Base-by-base conservation (phyloP, 2,888 invertebrate genomes). In the Venusia cambrica region DNA sequence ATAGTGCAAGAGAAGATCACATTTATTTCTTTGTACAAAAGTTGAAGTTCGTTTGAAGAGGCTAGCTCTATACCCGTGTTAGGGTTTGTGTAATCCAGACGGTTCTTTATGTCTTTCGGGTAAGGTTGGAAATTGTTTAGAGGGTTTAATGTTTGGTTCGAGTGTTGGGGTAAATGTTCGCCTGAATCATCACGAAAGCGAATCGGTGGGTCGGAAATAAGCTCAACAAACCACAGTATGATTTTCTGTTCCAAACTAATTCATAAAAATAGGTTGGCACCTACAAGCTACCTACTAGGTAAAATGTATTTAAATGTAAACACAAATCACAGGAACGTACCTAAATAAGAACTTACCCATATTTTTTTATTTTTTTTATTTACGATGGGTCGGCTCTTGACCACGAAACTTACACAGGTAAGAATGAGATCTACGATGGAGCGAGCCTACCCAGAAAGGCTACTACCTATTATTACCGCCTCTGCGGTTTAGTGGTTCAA, bases 121-220 rank as follows among this genome's bases (percentile, higher is more conserved):
- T 21, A 33, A 27, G 19, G 26, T 22, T 8, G n/a, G 10, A 4
- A 14, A 19, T 44, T 2, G 16, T 8, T 6, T 29, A 25, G 4
- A 14, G 9, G 4, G 11, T n/a, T n/a, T n/a, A n/a, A n/a, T n/a
- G 8, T 19, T 28, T 17, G 22, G 27, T 32, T 38, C 29, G 22
- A 29, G 34, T 35, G 31, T 38, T n/a, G 2, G 13, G 12, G 15
- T 9, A 17, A 13, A 9, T 16, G 26, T 28, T 33, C 19, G 35
- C 11, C 27, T 29, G 34, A 31, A 30, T 37, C 24, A 35, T 29
- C 28, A 31, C 22, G 34, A 35, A 27, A 26, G 7, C 19, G 15
- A 26, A 8, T 21, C 24, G 17, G 21, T 28, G 25, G 33, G 29
- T 13, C 16, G 21, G 34, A 45, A 43, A 10, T 13, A 35, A 38